These are phyloP conservation scores for Oxygymnocypris stewartii DNA, from an alignment of 2,113 vertebrate species.

Conservation along the genomic window DNA sequence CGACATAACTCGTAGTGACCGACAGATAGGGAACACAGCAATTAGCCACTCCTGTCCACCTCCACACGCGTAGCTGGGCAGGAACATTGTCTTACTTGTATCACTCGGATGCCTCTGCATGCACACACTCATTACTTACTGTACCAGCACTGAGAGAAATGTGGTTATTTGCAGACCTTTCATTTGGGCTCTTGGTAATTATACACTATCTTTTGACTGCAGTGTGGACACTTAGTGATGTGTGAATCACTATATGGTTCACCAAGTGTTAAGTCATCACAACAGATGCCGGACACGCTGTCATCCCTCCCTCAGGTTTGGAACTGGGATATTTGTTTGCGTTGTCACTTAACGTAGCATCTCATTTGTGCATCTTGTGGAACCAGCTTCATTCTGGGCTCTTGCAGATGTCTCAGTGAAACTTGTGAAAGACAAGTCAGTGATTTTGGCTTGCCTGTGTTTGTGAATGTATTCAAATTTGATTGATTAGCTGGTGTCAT, in stretches of 20 bases:
- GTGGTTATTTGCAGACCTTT: constrained; percentile 49
- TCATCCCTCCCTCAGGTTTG: background rate
- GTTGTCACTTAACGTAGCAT: background rate
- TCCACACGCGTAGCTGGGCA: constrained; percentile 33
- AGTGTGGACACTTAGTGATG: constrained; percentile 35
- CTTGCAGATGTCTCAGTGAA: background rate
- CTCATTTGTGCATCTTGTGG: background rate
- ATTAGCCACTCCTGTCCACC: constrained; percentile 42
- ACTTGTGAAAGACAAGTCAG: constrained; percentile 36
- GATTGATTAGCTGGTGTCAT: constrained; percentile 13
- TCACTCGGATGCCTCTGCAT: constrained; percentile 24
- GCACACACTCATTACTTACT: constrained; percentile 36
- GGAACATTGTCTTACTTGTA: constrained; percentile 27
- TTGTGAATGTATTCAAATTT: background rate
- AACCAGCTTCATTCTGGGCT: constrained; percentile 11
- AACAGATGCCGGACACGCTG: constrained; percentile 36
- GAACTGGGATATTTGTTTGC: constrained; percentile 8
- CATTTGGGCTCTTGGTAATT: constrained; percentile 52
- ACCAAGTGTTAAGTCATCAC: constrained; percentile 18
- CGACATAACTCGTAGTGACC: too few relatives aligned
- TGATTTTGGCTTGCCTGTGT: background rate
- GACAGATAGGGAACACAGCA: too few relatives aligned
- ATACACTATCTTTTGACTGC: constrained; percentile 51
- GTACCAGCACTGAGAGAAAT: constrained; percentile 45
- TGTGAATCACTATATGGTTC: constrained; percentile 34